These are phyloP conservation scores for Herminia tarsipennalis DNA, from an alignment of 2,888 invertebrate species.

Conservation along the genomic window DNA sequence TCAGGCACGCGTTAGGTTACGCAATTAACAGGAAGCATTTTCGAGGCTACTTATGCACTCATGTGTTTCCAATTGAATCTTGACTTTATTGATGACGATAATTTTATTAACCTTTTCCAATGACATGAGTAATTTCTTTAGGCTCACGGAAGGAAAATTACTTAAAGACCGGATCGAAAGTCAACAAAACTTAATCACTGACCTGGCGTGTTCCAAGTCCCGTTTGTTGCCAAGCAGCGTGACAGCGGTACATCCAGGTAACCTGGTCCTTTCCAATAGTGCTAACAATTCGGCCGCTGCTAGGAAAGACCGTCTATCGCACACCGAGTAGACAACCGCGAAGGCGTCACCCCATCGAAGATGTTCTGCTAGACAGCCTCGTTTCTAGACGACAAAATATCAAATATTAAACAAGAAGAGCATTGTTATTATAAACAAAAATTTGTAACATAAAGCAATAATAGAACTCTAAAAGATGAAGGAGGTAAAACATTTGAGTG, in stretches of 20 bases:
- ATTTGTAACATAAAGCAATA: neutral
- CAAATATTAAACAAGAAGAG: neutral
- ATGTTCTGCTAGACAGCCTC: constrained; percentile 91
- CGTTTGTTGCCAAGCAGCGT: constrained; percentile 92
- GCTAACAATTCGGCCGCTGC: constrained; percentile 90
- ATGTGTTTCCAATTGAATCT: too few species aligned
- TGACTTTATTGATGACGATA: too few species aligned
- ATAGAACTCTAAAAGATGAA: neutral
- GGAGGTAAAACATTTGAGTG: constrained; percentile 2
- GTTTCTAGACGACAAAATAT: constrained; percentile 84
- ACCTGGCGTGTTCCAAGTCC: constrained; percentile 93
- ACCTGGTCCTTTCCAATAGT: constrained; percentile 89
- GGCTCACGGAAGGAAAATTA: too few species aligned
- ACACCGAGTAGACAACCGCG: constrained; percentile 93
- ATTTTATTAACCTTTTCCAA: too few species aligned
- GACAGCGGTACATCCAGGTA: constrained; percentile 91
- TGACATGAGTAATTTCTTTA: too few species aligned
- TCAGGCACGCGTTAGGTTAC: too few species aligned
- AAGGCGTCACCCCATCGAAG: constrained; percentile 94
- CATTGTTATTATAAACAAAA: neutral
- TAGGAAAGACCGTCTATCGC: constrained; percentile 90
- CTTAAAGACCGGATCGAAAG: too few species aligned
- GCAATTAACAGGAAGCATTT: too few species aligned
- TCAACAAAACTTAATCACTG: constrained; percentile 40
- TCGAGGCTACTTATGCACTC: too few species aligned